phyloP scores from a whole-genome alignment of 2,888 invertebrate species.

The Cataglyphis livida region DNA sequence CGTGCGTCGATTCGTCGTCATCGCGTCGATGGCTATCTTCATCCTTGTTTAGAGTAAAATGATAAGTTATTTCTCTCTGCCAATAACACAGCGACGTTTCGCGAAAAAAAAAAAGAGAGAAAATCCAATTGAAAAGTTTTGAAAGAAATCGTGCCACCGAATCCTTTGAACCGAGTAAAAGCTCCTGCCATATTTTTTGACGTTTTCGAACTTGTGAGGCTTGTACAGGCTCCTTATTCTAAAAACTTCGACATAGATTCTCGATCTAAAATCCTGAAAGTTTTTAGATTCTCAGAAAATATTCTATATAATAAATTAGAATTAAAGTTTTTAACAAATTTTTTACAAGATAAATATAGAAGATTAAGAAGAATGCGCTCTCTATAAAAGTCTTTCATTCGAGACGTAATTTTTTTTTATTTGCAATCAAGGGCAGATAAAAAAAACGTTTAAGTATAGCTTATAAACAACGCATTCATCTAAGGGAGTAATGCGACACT shows the following conservation, averaged over 20 bases:
- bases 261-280: neutral
- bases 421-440: neutral
- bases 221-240: slow-evolving; percentile 3
- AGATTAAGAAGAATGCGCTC: neutral
- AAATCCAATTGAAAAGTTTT: slow-evolving; percentile 5
- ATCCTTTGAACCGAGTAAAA: slow-evolving; percentile 31
- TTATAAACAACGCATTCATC: neutral
- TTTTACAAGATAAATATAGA: neutral
- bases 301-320: neutral
- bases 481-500: neutral
- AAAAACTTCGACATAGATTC: neutral
- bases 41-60: neutral
- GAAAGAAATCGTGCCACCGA: slow-evolving; percentile 22
- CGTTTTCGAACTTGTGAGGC: neutral
- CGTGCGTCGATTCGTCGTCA: neutral
- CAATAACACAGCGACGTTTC: neutral
- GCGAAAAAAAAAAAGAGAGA: neutral
- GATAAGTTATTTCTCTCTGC: slow-evolving; percentile 11
- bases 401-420: neutral
- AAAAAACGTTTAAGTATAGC: neutral
- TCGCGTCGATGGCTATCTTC: neutral
- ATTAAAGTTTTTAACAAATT: neutral
- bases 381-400: neutral
- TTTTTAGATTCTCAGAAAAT: neutral
- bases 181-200: slow-evolving; percentile 31